Evolutionary conservation across 64 coral and sea anemone species (phyloP).

Genomic region (Stichodactyla mertensii): DNA sequence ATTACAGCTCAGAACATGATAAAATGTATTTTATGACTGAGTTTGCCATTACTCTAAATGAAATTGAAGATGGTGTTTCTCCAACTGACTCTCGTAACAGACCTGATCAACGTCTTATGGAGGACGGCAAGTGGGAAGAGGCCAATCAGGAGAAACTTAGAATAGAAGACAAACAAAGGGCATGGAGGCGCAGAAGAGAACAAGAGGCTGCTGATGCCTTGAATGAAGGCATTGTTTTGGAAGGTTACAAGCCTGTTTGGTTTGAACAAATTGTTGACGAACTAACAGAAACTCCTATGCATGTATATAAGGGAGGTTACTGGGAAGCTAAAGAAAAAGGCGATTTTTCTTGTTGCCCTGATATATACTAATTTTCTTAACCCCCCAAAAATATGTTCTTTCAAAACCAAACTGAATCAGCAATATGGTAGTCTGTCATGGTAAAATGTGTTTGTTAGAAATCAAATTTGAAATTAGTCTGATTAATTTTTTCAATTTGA

Average conservation of each 20-base stretch:
- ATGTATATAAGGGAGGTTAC: constrained; percentile 97
- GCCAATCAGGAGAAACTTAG: constrained; percentile 83
- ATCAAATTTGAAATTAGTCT: background rate
- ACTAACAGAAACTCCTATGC: constrained; percentile 51
- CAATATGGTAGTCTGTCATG: background rate
- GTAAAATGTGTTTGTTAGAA: background rate
- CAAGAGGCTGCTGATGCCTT: constrained; percentile 63
- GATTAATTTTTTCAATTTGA: background rate
- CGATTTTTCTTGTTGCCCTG: constrained; percentile 78
- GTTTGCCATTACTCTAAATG: constrained; percentile 80
- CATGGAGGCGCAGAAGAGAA: constrained; percentile 68
- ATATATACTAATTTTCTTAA: constrained; percentile 50
- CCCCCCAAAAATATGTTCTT: background rate
- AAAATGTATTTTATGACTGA: constrained; percentile 81
- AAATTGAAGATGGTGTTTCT: constrained; percentile 60
- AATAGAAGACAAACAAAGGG: constrained; percentile 90
- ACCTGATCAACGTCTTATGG: constrained; percentile 95
- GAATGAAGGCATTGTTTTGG: constrained; percentile 75
- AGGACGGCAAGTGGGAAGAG: constrained; percentile 82
- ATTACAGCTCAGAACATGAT: constrained; percentile 72
- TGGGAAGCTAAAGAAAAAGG: constrained; percentile 97
- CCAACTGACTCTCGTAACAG: constrained; percentile 82
- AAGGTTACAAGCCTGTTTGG: constrained; percentile 87
- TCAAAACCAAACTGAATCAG: background rate
- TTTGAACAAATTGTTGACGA: constrained; percentile 95